Percentiles rank a stretch among this genome's conserved stretches.
Evolutionary conservation across 2,797 vertebrate genomes (phyloP).

Genomic region (Miichthys miiuy): DNA sequence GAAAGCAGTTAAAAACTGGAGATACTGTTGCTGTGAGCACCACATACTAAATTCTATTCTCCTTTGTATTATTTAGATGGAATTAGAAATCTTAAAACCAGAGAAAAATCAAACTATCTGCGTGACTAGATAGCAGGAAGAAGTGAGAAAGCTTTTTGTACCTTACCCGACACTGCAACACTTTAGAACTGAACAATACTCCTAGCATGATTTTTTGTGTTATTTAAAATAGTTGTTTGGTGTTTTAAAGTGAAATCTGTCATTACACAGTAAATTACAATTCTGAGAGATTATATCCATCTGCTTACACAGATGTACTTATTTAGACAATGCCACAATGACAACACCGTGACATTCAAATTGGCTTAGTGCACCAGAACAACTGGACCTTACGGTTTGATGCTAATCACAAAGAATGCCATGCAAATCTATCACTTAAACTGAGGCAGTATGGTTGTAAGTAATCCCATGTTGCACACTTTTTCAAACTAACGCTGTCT

Average conservation of each 20-base stretch:
- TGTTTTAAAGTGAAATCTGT: not conserved
- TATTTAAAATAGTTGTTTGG: not conserved
- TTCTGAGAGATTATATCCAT: not conserved
- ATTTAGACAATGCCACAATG: conserved; percentile 8
- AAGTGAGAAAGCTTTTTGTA: not conserved
- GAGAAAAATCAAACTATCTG: not conserved
- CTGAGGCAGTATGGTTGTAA: conserved; percentile 72
- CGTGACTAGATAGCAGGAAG: not conserved
- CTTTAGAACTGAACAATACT: not conserved
- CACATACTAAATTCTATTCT: not conserved
- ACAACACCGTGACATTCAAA: conserved; percentile 25
- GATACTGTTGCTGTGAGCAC: not conserved
- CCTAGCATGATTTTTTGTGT: not conserved
- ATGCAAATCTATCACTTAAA: conserved; percentile 71
- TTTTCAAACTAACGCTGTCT: conserved; percentile 83
- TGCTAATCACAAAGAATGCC: conserved; percentile 49
- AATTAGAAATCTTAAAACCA: conserved; percentile 29
- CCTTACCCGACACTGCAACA: conserved; percentile 11
- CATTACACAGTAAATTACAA: not conserved
- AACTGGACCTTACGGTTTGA: conserved; percentile 41
- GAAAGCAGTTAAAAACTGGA: not conserved
- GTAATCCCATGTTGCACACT: conserved; percentile 2
- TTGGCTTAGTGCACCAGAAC: conserved; percentile 40
- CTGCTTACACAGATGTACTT: conserved; percentile 14
- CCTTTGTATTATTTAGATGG: not conserved